Conservation (phyloP, 2,113 vertebrate genomes). For the Antechinus flavipes region DNA sequence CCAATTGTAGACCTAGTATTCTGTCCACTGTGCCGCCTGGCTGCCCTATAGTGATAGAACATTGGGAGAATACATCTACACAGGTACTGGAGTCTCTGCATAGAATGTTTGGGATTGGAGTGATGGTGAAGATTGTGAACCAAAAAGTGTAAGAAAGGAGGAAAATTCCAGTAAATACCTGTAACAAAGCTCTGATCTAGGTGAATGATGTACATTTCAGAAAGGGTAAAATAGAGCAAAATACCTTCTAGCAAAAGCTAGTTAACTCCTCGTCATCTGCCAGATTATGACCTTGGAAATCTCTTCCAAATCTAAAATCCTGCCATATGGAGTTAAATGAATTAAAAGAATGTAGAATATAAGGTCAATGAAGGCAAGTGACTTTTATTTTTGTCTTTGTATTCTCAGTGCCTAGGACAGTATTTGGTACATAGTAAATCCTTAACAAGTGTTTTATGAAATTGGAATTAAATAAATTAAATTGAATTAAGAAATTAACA, state of each 20-base stretch:
- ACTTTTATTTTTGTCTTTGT: background rate
- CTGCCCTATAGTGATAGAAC: too few relatives aligned
- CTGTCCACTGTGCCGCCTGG: background rate
- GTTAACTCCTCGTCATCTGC: background rate
- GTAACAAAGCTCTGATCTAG: background rate
- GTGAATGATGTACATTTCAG: background rate
- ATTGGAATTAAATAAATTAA: background rate
- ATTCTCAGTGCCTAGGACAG: background rate
- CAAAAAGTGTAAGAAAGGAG: background rate
- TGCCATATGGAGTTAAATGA: background rate
- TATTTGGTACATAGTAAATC: background rate
- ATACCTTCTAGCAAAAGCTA: background rate
- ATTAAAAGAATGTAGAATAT: background rate
- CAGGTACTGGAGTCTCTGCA: background rate
- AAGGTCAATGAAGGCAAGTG: background rate
- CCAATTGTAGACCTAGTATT: background rate
- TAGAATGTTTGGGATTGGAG: background rate
- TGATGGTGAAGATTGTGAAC: background rate
- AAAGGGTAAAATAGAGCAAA: background rate
- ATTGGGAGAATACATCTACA: background rate
- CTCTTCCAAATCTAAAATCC: background rate
- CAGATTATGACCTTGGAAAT: background rate
- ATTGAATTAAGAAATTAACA: background rate
- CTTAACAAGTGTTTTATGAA: background rate
- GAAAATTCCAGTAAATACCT: background rate